These are phyloP conservation scores for Myrmecophaga tridactyla DNA, from an alignment of 2,113 vertebrate species.

Conservation along the genomic window DNA sequence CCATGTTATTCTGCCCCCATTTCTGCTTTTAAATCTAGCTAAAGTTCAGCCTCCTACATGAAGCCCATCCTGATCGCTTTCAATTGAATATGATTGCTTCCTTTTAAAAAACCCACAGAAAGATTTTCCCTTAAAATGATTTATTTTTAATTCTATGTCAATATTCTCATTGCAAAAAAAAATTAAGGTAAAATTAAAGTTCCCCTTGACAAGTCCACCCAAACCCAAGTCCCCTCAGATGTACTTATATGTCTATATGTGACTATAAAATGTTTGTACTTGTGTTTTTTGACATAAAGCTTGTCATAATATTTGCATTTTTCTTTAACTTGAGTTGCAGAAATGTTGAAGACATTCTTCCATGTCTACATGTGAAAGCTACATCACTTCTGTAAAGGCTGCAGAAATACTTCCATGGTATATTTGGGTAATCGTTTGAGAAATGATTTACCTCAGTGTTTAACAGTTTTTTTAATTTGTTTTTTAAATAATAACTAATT, in stretches of 20 bases:
- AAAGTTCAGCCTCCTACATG: background rate
- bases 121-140: background rate
- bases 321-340: background rate
- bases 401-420: background rate
- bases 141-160: background rate
- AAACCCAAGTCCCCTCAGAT: background rate
- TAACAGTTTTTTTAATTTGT: constrained; percentile 82
- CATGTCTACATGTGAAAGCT: background rate
- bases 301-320: too few relatives aligned
- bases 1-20: background rate
- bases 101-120: background rate
- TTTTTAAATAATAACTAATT: constrained; percentile 85
- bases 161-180: background rate
- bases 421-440: constrained; percentile 75
- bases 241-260: background rate
- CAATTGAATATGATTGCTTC: background rate
- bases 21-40: background rate
- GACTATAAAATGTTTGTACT: background rate
- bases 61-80: background rate
- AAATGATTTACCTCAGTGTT: constrained; percentile 88
- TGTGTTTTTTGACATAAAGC: background rate
- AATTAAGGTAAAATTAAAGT: background rate
- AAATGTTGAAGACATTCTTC: background rate
- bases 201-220: background rate
- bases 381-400: background rate